Evolutionary conservation across 2,797 vertebrate genomes (phyloP).

Genomic region (Phrynocephalus forsythii): DNA sequence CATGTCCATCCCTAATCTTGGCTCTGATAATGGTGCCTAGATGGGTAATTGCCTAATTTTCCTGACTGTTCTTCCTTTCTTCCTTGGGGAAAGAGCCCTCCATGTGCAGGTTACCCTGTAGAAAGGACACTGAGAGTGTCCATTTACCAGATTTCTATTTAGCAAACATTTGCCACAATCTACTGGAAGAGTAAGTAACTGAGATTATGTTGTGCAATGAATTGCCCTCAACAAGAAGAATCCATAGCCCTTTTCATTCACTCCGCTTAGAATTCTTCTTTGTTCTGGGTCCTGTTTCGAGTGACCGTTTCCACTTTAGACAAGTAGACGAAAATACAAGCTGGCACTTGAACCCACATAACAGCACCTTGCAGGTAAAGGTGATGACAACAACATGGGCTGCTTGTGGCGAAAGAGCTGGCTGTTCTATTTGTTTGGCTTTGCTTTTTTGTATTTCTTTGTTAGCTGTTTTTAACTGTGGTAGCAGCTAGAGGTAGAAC

Average conservation of each 20-base stretch:
- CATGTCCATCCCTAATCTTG: too few relatives aligned
- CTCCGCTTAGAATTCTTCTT: neutral
- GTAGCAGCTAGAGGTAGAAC: neutral
- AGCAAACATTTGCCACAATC: neutral
- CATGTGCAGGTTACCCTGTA: neutral
- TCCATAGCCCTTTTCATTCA: too few relatives aligned
- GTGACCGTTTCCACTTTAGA: neutral
- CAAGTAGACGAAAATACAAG: conserved; percentile 22
- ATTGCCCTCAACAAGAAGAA: conserved; percentile 22
- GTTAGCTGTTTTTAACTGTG: neutral
- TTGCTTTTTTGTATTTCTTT: neutral
- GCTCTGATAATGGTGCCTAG: neutral
- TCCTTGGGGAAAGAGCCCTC: neutral
- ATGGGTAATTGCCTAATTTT: neutral
- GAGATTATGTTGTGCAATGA: neutral
- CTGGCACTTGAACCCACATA: conserved; percentile 2
- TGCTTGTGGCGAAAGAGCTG: conserved; percentile 27
- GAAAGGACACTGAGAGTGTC: neutral
- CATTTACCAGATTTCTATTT: neutral
- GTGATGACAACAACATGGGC: neutral
- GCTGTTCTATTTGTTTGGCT: neutral
- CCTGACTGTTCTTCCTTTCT: too few relatives aligned
- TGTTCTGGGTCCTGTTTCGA: neutral
- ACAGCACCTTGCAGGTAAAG: conserved; percentile 42
- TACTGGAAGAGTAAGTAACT: neutral